Base-by-base conservation (phyloP, 2,888 invertebrate species). In the Ecliptopera silaceata region DNA sequence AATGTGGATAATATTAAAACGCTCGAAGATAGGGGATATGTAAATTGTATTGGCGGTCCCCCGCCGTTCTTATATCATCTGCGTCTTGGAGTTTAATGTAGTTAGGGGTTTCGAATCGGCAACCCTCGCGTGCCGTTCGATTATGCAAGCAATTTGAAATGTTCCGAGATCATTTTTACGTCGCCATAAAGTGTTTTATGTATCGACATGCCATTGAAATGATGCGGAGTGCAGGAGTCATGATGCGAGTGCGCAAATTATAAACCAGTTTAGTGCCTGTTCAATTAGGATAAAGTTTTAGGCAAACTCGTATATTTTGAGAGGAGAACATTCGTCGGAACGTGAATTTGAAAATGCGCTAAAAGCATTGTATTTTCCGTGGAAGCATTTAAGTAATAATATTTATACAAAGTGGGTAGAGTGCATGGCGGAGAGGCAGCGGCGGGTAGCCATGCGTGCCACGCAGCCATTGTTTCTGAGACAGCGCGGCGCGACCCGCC, bases 391-490 rank as follows among this genome's bases (percentile, higher is more conserved):
- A 65, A 59, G 56, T 56, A 56, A 56, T 62, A 62, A 62, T 61
- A 56, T 63, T 65, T 59, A 43, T 55, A 55, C 51, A 59, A 58
- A 56, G 58, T 55, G 57, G 43, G 42, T 2, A 22, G 36, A 54
- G 51, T 56, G 48, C 45, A 54, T 29, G 36, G 47, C 15, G 52
- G 49, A 26, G 50, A 41, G 48, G 49, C 39, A 22, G 49, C 34
- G 36, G 51, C 3, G 55, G 45, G 60, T 46, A 59, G 62, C 61
- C 59, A 62, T 64, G 65, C 65, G 63, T 64, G 63, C 50, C 63
- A 64, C 60, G 60, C 62, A 56, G 64, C 56, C 67, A 67, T 71
- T 76, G 75, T 75, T 70, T 63, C 65, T 59, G 65, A 67, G 70
- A 70, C 72, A 68, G 56, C 49, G 44, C 31, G 42, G 26, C 26